Percentiles rank a stretch among this genome's conserved stretches.
These are phyloP conservation scores for Adelognathus sp. DNA, from an alignment of 2,888 invertebrate species.

Conservation along the genomic window DNA sequence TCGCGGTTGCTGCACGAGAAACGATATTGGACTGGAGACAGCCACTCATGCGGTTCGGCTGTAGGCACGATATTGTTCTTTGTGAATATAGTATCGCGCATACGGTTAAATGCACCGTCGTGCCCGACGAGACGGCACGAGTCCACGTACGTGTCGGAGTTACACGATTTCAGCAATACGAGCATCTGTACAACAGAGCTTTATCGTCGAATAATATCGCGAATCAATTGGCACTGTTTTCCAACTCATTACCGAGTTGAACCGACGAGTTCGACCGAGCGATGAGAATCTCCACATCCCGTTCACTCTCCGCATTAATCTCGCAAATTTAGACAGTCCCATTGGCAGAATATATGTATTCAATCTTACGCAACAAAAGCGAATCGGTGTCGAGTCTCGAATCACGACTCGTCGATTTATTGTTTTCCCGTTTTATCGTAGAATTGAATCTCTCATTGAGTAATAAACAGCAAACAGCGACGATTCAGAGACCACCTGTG, in stretches of 20 bases:
- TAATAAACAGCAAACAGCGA: constrained; percentile 39
- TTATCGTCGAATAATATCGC: constrained; percentile 44
- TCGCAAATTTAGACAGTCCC: constrained; percentile 18
- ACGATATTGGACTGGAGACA: constrained; percentile 20
- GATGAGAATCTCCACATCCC: constrained; percentile 43
- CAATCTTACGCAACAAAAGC: constrained; percentile 39
- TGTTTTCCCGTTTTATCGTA: constrained; percentile 35
- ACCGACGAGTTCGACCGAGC: constrained; percentile 49
- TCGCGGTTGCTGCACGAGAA: constrained; percentile 23
- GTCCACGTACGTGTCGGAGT: constrained; percentile 26
- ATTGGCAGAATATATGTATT: background rate
- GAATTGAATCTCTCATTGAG: constrained; percentile 32
- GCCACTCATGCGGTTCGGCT: constrained; percentile 49
- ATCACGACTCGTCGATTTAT: constrained; percentile 56
- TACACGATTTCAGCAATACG: constrained; percentile 28
- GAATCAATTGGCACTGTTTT: constrained; percentile 60
- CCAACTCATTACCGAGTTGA: constrained; percentile 51
- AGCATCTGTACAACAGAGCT: constrained; percentile 46
- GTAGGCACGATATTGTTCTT: constrained; percentile 58
- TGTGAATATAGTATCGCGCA: constrained; percentile 53
- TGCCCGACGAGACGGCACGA: constrained; percentile 42
- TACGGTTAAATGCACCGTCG: constrained; percentile 44
- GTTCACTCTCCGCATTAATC: background rate
- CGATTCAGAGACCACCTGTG: constrained; percentile 50
- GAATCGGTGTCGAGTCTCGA: constrained; percentile 31